Conservation (phyloP, 1,140 invertebrate genomes). For the Ganaspis sp. region DNA sequence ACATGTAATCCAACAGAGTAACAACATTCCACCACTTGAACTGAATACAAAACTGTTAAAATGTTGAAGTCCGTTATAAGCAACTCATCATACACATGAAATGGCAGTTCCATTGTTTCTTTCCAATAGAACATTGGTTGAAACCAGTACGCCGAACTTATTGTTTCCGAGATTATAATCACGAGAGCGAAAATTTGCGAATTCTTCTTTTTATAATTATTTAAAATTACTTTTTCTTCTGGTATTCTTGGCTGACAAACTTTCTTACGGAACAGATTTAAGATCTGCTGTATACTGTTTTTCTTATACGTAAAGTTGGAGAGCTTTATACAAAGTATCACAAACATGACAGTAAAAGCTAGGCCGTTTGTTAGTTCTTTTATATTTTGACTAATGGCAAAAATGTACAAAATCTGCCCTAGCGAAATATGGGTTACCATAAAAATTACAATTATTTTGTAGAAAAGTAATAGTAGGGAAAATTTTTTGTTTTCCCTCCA, state of each 20-base stretch:
- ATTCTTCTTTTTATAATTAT: not conserved
- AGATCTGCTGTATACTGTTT: not conserved
- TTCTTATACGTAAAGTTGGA: not conserved
- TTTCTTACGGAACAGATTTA: not conserved
- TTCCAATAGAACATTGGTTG: not conserved
- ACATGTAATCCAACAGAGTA: not conserved
- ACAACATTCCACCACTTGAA: not conserved
- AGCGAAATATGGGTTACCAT: not conserved
- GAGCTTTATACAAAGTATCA: not conserved
- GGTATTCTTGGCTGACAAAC: not conserved
- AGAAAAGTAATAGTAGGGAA: not conserved
- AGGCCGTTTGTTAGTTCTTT: not conserved
- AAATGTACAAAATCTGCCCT: not conserved
- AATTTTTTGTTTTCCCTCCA: not conserved
- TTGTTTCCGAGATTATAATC: not conserved
- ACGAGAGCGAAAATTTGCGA: not conserved
- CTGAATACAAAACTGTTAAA: not conserved
- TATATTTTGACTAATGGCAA: not conserved
- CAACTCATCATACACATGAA: not conserved
- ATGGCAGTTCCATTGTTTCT: not conserved
- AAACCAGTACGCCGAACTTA: not conserved
- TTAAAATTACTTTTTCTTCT: not conserved
- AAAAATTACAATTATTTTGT: not conserved
- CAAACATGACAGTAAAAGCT: not conserved
- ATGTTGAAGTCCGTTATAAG: not conserved